A percentile compares a stretch with the other conserved stretches of the same genome.
These are phyloP conservation scores for Tapirus terrestris DNA, from an alignment of 2,113 vertebrate species.

Conservation along the genomic window DNA sequence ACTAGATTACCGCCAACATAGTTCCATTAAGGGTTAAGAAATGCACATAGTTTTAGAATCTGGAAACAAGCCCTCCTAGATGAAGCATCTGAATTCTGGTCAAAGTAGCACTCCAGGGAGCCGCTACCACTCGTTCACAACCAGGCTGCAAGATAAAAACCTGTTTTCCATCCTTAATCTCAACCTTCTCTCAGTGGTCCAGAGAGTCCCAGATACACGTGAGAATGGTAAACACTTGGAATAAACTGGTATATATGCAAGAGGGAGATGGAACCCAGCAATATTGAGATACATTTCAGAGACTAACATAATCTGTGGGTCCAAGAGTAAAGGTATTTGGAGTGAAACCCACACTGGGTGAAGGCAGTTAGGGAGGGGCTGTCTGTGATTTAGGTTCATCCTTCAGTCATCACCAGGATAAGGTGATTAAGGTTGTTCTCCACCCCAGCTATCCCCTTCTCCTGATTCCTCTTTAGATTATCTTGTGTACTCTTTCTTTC, in stretches of 20 bases:
- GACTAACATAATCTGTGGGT: background rate
- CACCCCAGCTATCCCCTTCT: background rate
- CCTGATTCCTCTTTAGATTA: background rate
- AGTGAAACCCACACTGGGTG: background rate
- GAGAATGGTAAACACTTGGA: background rate
- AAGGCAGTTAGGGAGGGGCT: background rate
- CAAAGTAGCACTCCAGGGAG: background rate
- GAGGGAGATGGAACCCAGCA: background rate
- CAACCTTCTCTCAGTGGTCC: background rate
- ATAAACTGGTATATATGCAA: background rate
- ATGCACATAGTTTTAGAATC: background rate
- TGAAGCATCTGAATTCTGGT: background rate
- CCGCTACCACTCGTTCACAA: background rate
- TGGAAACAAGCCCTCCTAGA: background rate
- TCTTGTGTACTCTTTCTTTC: background rate
- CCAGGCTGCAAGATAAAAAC: background rate
- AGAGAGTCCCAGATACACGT: background rate
- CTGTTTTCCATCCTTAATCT: background rate
- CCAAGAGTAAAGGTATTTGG: background rate
- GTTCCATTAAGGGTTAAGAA: background rate
- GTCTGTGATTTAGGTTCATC: background rate
- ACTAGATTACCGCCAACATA: background rate
- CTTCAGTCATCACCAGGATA: background rate
- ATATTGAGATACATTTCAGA: background rate
- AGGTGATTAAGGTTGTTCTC: background rate